Base-by-base conservation (phyloP, 2,113 vertebrate species). In the Amia ocellicauda region DNA sequence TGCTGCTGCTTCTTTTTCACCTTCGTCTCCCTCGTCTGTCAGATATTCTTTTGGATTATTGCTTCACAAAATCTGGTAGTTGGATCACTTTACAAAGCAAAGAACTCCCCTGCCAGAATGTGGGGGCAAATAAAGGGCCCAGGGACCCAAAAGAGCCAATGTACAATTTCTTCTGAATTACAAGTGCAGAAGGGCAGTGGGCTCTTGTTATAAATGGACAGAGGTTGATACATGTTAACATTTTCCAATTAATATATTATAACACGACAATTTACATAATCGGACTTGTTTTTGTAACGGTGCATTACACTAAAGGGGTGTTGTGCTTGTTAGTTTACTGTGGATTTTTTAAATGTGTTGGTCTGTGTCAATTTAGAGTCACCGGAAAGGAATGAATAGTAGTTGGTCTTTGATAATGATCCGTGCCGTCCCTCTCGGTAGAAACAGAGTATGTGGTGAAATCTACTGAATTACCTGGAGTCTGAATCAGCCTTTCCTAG, bases 261-360 rank as follows among this genome's bases (percentile, higher is more conserved):
- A 23, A 52, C 8, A 52, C 9, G n/a, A 19, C 22, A 56, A 29
- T 24, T 14, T 22, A 36, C 16, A 51, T 43, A 23, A 40, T 36
- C 47, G 78, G 78, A 67, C 63, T 80, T 72, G 45, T 74, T 68
- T 70, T 77, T 47, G 8, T 69, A 58, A 60, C 71, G 52, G 60
- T 75, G 28, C 40, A 51, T 26, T 36, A 36, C 11, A 10, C 11
- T 24, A 13, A 69, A 66, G 78, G 72, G 76, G 83, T 75, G 79
- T 82, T 83, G 83, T 83, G 83, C 79, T 82, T 79, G 78, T 69
- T 79, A 69, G 64, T 36, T 67, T 68, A 69, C 68, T 68, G 58
- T 70, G 66, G 23, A 22, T 68, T 69, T 67, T 74, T 19, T 68
- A 36, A 41, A n/a, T n/a, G n/a, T n/a, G n/a, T n/a, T n/a, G n/a